These are phyloP conservation scores for Macropodus opercularis DNA, from an alignment of 2,797 vertebrate species.

Conservation along the genomic window DNA sequence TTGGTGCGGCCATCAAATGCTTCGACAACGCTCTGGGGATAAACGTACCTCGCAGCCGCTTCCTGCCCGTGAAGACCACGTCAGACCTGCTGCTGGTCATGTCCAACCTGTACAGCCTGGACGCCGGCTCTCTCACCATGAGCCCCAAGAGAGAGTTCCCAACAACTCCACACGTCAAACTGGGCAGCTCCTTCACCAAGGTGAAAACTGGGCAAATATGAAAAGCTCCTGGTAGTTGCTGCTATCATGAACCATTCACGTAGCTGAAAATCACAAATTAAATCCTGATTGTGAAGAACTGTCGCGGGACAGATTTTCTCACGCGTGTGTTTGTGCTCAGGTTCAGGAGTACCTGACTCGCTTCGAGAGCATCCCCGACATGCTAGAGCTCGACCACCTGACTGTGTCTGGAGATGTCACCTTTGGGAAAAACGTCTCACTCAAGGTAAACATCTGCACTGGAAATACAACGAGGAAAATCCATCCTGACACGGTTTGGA, in stretches of 20 bases:
- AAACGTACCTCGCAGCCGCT: constrained; percentile 96
- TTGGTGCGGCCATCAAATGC: constrained; percentile 97
- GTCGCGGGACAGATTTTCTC: background rate
- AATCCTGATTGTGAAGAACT: background rate
- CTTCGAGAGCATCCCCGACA: constrained; percentile 98
- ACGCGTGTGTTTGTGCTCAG: constrained; percentile 63
- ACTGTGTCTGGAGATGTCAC: constrained; percentile 98
- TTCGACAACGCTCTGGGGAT: constrained; percentile 98
- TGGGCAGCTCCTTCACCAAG: constrained; percentile 98
- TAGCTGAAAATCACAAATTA: background rate
- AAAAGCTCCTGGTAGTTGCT: background rate
- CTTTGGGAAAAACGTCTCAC: constrained; percentile 94
- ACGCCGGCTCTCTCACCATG: constrained; percentile 95
- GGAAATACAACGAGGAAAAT: no score
- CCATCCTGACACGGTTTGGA: no score
- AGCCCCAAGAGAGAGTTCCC: constrained; percentile 96
- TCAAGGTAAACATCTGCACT: constrained; percentile 84
- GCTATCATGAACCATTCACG: no score
- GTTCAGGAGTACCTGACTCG: constrained; percentile 95
- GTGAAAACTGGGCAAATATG: constrained; percentile 59
- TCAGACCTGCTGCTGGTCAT: constrained; percentile 97
- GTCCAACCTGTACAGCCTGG: constrained; percentile 98
- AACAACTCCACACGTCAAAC: constrained; percentile 94
- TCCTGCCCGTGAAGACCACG: constrained; percentile 97
- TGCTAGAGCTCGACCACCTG: constrained; percentile 98